A percentile compares a stretch with the other conserved stretches of the same genome.
Evolutionary conservation across 2,113 vertebrate species (phyloP).

Genomic region (Poeciliopsis retropinna): DNA sequence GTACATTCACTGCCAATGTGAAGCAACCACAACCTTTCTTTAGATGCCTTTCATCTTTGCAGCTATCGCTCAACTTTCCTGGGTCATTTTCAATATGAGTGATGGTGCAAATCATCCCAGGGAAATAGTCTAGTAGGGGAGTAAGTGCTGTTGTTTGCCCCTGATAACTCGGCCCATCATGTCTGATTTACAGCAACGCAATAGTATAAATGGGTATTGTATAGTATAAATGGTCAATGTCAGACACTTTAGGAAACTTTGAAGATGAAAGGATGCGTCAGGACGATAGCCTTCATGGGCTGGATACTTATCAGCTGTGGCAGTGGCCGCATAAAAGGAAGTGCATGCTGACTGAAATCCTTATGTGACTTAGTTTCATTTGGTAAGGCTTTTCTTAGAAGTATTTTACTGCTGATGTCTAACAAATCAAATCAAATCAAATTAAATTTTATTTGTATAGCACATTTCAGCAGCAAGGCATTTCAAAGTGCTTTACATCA

Average conservation of each 20-base stretch:
- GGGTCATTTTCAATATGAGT: slow-evolving; percentile 59
- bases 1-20: slow-evolving; percentile 38
- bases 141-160: slow-evolving; percentile 43
- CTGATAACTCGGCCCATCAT: slow-evolving; percentile 29
- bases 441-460: no score
- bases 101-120: slow-evolving; percentile 55
- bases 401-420: neutral
- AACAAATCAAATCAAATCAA: no score
- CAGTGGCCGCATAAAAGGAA: slow-evolving; percentile 6
- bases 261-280: slow-evolving; percentile 40
- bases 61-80: slow-evolving; percentile 52
- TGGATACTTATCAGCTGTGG: slow-evolving; percentile 41
- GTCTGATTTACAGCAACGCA: slow-evolving; percentile 26
- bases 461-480: no score
- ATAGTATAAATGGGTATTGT: slow-evolving; percentile 4
- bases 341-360: slow-evolving; percentile 37
- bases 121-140: slow-evolving; percentile 26
- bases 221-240: neutral
- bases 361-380: slow-evolving; percentile 27
- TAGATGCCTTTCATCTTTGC: slow-evolving; percentile 55
- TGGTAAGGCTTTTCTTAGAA: slow-evolving; percentile 18
- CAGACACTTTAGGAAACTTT: slow-evolving; percentile 30
- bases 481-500: no score
- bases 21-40: slow-evolving; percentile 49
- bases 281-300: slow-evolving; percentile 12